Base-by-base conservation (phyloP, 2,888 invertebrate species). In the Oscheius sp. region DNA sequence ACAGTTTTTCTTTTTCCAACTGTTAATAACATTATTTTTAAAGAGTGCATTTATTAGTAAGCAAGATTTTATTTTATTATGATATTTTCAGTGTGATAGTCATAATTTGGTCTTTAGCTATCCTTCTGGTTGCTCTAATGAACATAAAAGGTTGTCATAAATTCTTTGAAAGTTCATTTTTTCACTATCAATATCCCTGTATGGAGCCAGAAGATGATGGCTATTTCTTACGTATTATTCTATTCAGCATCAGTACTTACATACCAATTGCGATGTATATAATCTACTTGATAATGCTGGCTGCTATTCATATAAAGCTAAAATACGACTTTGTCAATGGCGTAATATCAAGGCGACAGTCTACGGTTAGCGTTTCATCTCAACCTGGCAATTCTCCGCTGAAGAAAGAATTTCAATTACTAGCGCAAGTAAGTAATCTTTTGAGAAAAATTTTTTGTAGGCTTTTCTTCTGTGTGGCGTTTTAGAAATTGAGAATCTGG, bases 1-100 rank as follows among this genome's bases (percentile, higher is more conserved):
- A 55, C 55, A 5, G 55, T 55, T n/a, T 55, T 55, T 12, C 15
- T 55, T 17, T 34, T 55, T 34, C 55, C 55, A 20, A 12, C 2
- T n/a, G 6, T 55, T 17, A 55, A 55, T 34, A 17, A 33, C 20
- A 17, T 55, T 2, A 6, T 55, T 10, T 55, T 55, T 34, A n/a
- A 34, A 20, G 20, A 34, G 8, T 31, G 12, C 20, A 15, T 55
- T 2, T 8, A 15, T n/a, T 10, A 15, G 55, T 55, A 17, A 33
- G 55, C 34, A n/a, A n/a, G n/a, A n/a, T n/a, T n/a, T n/a, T n/a
- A n/a, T n/a, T n/a, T n/a, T n/a, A n/a, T n/a, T n/a, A n/a, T 37
- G 37, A 10, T 45, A 6, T 20, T 55, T 55, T 3, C 37, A 55
- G 55, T 8, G n/a, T 34, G 20, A 55, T 55, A 10, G 34, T 33